Evolutionary conservation across 1,140 invertebrate genomes (phyloP).

Genomic region (Callitettix versicolor): DNA sequence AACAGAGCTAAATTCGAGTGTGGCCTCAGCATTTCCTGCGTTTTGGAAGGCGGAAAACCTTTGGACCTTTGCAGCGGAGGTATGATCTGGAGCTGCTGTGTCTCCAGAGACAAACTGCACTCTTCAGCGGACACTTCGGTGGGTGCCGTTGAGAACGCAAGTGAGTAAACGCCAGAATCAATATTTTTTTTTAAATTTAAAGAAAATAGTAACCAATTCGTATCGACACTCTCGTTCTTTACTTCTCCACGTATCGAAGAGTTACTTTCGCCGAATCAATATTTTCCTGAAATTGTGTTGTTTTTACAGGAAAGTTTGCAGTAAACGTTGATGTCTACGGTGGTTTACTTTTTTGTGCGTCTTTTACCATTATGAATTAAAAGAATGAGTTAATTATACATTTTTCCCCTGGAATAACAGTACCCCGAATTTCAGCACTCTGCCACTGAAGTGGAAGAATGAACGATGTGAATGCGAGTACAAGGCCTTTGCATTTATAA

Average conservation of each 20-base stretch:
- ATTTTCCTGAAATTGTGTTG: no score
- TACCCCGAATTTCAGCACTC: no score
- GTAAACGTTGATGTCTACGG: no score
- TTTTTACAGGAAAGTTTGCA: no score
- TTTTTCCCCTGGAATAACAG: no score
- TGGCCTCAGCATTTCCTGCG: conserved; percentile 79
- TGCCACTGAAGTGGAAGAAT: no score
- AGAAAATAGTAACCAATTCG: neutral
- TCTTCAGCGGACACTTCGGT: conserved; percentile 35
- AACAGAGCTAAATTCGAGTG: conserved; percentile 80
- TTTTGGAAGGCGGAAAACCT: conserved; percentile 73
- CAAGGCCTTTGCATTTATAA: no score
- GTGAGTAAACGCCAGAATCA: conserved; percentile 49
- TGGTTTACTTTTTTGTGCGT: no score
- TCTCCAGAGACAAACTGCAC: conserved; percentile 54
- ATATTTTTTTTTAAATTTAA: no score
- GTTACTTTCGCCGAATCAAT: neutral
- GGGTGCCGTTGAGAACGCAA: conserved; percentile 66
- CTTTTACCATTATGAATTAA: no score
- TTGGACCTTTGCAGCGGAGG: conserved; percentile 87
- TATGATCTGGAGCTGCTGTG: conserved; percentile 86
- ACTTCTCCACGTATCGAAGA: neutral
- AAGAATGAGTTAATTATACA: no score
- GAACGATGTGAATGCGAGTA: no score
- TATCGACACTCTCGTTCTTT: neutral